phyloP scores from a whole-genome alignment of 2,113 vertebrate genomes.

The Hepsetus odoe region DNA sequence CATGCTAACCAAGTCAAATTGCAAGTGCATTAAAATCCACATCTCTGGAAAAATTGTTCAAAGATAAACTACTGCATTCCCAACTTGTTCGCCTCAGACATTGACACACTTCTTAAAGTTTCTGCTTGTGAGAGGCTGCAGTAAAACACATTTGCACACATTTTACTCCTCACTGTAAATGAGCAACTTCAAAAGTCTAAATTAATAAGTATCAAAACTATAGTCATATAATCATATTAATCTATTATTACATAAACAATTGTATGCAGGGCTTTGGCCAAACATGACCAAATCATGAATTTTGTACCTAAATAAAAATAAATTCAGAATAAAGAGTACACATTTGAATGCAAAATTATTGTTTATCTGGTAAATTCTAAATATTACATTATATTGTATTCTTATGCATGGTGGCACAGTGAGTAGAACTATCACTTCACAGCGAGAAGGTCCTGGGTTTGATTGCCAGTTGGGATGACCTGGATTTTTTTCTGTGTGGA shows the following conservation, averaged over 20 bases:
- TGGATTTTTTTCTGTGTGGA: too few species aligned
- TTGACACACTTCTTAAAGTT: background rate
- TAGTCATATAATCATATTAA: too few species aligned
- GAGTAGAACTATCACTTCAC: too few species aligned
- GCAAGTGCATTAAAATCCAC: conserved; percentile 56
- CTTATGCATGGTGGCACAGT: too few species aligned
- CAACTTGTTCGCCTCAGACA: background rate
- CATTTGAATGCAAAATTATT: too few species aligned
- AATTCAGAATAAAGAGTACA: too few species aligned
- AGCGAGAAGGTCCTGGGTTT: too few species aligned
- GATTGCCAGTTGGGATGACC: too few species aligned
- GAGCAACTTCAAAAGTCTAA: background rate
- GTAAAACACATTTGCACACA: background rate
- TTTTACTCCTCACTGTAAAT: background rate
- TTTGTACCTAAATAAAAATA: too few species aligned
- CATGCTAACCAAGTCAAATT: conserved; percentile 62
- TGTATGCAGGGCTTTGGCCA: too few species aligned
- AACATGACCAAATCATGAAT: too few species aligned
- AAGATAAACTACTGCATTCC: conserved; percentile 4
- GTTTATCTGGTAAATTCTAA: background rate
- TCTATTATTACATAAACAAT: too few species aligned
- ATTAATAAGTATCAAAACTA: background rate
- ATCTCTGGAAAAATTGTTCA: conserved; percentile 39
- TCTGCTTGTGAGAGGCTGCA: background rate
- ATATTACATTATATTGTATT: background rate